These are phyloP conservation scores for Escarpia spicata DNA, from an alignment of 2,888 invertebrate genomes.

Conservation along the genomic window DNA sequence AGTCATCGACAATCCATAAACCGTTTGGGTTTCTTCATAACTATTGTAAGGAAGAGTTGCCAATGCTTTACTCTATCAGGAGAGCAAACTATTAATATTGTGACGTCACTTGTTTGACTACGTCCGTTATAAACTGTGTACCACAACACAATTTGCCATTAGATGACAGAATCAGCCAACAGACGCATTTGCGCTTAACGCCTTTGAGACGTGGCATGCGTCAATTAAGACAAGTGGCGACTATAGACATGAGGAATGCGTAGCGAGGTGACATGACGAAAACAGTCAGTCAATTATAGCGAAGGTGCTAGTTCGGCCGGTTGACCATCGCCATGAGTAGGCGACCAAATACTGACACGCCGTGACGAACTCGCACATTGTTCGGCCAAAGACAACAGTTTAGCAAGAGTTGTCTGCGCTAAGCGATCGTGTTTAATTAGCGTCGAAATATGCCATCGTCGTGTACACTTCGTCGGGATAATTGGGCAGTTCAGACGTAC, in stretches of 20 bases:
- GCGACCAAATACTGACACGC: background rate
- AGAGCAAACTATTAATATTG: too few species aligned
- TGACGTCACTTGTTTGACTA: background rate
- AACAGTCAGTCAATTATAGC: background rate
- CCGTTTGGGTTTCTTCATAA: too few species aligned
- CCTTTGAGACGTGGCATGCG: background rate
- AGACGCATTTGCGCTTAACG: background rate
- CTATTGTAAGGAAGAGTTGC: too few species aligned
- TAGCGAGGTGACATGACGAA: background rate
- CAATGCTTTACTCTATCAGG: too few species aligned
- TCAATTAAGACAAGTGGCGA: background rate
- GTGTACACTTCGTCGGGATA: background rate
- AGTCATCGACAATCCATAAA: background rate
- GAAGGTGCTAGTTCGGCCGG: background rate
- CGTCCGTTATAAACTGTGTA: background rate
- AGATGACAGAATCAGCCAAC: background rate
- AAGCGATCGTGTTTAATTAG: background rate
- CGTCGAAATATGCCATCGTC: slow-evolving; percentile 7
- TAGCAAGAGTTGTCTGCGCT: background rate
- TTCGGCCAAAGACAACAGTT: background rate
- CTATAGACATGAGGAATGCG: background rate
- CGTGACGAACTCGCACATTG: background rate
- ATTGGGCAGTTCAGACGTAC: background rate
- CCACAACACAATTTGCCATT: background rate
- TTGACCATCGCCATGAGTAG: background rate